Evolutionary conservation across 2,113 vertebrate species (phyloP), one percentile per base, ranked within the genome.

Genomic region (Condylura cristata): DNA sequence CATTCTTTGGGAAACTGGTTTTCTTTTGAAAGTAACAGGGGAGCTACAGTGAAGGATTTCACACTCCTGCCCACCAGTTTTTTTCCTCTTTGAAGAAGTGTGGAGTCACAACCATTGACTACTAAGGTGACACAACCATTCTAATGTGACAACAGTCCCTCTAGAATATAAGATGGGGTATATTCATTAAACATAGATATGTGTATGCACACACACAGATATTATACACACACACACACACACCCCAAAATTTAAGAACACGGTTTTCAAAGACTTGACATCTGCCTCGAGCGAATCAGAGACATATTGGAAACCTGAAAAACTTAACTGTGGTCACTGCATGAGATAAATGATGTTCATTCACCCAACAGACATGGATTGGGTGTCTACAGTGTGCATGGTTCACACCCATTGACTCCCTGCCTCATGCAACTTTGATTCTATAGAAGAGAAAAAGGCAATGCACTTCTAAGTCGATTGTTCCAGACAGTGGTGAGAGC

Each of bases 11-110:
- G 37, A 86, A 93, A 68, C 82, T 58, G 17, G 53, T 60, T 85
- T 93, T 41, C 75, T 92, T 63, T 94, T 82, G 61, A 95, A 72
- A 94, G 44, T 37, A 41, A 88, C 26, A 41, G 8, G 95, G 61
- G 24, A 90, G 30, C 28, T 22, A 16, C 30, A 84, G 84, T 88
- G 60, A 87, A 85, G 71, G 83, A 94, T 66, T 76, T 66, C 30
- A 46, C 18, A 80, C 8, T 39, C 46, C 46, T 88, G 56, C 28
- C 84, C 87, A 32, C 41, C 32, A 84, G 39, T n/a, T 32, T n/a
- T 80, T 87, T 74, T 56, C 37, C 28, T 78, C 46, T 81, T 76
- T 88, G 78, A 82, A 93, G 70, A 79, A 86, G 34, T 17, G 18
- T 2, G 34, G 46, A 51, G 18, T 86, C 53, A n/a, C n/a, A n/a